Percentiles rank a stretch among this genome's conserved stretches.
phyloP scores from a whole-genome alignment of 2,113 vertebrate species.

The Acrocephalus arundinaceus region DNA sequence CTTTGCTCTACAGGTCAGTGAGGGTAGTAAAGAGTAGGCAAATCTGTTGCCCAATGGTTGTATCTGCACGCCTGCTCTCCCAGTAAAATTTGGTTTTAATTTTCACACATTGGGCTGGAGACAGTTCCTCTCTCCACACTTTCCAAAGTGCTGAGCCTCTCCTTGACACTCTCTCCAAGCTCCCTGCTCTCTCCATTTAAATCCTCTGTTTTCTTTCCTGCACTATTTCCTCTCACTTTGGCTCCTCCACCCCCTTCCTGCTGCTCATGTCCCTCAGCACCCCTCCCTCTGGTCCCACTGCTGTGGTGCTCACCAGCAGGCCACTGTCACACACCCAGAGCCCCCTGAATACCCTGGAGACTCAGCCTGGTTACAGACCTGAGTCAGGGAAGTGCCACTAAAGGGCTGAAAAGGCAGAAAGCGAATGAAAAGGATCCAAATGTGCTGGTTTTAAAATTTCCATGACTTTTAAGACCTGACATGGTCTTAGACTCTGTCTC shows the following conservation, averaged over 20 bases:
- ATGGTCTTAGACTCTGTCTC: not conserved
- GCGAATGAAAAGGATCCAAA: not conserved
- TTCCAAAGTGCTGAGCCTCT: not conserved
- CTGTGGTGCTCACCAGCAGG: fast-evolving
- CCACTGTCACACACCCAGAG: not conserved
- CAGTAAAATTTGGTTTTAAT: not conserved
- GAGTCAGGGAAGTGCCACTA: not conserved
- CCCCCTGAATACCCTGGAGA: not conserved
- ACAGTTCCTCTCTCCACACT: not conserved
- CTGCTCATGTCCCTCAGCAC: not conserved
- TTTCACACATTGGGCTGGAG: not conserved
- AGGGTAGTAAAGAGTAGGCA: not conserved
- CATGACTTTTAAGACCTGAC: not conserved
- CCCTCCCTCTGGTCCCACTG: fast-evolving
- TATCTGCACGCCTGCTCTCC: not conserved
- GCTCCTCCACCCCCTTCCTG: not conserved
- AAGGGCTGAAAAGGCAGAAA: not conserved
- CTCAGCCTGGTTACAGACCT: not conserved
- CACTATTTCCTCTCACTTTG: not conserved
- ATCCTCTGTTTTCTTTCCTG: not conserved
- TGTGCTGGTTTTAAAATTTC: not conserved
- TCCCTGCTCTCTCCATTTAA: not conserved
- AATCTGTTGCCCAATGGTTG: not conserved
- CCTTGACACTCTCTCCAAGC: fast-evolving
- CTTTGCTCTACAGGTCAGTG: not conserved